These are phyloP conservation scores for Ctenodactylus gundi DNA, from an alignment of 2,113 vertebrate species.

Conservation along the genomic window DNA sequence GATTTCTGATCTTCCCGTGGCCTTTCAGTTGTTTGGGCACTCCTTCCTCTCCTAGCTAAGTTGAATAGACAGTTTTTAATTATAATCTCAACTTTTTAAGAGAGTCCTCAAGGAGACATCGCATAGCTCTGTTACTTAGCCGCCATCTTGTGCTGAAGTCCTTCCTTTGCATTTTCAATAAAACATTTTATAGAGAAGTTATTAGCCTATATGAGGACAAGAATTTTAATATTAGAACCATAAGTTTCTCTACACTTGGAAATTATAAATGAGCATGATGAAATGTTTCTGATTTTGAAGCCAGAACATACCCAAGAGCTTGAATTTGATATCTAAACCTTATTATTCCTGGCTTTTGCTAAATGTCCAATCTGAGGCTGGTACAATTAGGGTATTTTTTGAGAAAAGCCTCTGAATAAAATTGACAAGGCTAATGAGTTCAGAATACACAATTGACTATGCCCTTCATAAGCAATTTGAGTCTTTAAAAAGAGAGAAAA, in stretches of 20 bases:
- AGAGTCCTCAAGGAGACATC: too few species aligned
- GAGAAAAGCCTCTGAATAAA: not conserved
- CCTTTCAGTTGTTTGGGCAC: too few species aligned
- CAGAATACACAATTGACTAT: not conserved
- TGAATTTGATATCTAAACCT: not conserved
- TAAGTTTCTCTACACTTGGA: not conserved
- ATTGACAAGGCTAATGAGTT: not conserved
- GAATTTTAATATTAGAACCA: not conserved
- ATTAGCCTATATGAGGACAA: not conserved
- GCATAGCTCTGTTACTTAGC: too few species aligned
- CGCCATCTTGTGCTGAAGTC: too few species aligned
- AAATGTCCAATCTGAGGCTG: not conserved
- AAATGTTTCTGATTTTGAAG: not conserved
- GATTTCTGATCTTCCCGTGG: too few species aligned
- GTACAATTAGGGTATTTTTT: not conserved
- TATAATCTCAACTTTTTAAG: too few species aligned
- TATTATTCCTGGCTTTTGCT: not conserved
- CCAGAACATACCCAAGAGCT: not conserved
- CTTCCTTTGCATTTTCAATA: too few species aligned
- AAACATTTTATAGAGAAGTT: not conserved
- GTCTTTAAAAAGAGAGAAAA: not conserved
- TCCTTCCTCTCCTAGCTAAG: too few species aligned
- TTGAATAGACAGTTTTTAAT: too few species aligned
- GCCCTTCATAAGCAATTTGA: not conserved
- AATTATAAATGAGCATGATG: not conserved